phyloP scores from a whole-genome alignment of 2,888 invertebrate species.

The Gastracanthus pulcherrimus region DNA sequence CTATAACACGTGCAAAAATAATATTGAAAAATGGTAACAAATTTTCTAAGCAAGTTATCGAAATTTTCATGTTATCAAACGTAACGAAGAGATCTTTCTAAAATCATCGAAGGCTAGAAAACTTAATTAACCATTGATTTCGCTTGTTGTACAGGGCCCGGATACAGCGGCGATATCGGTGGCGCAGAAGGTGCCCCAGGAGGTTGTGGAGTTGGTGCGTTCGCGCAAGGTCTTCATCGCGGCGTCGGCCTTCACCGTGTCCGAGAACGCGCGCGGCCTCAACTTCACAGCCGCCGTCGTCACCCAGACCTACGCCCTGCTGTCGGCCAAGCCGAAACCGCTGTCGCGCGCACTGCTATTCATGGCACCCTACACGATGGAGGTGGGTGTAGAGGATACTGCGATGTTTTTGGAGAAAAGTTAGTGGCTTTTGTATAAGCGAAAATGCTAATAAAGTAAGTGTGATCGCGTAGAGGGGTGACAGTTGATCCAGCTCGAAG shows the following conservation, averaged over 20 bases:
- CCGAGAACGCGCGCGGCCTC: slow-evolving; percentile 79
- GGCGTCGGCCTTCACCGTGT: slow-evolving; percentile 82
- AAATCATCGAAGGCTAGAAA: too few species aligned
- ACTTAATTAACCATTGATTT: too few species aligned
- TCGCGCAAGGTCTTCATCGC: slow-evolving; percentile 80
- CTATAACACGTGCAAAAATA: too few species aligned
- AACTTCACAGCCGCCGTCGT: slow-evolving; percentile 90
- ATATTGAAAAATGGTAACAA: neutral
- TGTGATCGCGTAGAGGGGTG: too few species aligned
- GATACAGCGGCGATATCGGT: slow-evolving; percentile 62
- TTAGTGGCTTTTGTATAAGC: too few species aligned
- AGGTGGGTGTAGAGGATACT: slow-evolving; percentile 77
- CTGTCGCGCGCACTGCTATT: slow-evolving; percentile 90
- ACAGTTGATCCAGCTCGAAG: too few species aligned
- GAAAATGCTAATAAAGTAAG: too few species aligned
- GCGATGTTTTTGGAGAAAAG: too few species aligned
- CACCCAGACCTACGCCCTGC: slow-evolving; percentile 88
- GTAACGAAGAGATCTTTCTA: too few species aligned
- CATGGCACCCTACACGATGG: slow-evolving; percentile 86
- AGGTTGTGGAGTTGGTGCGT: slow-evolving; percentile 78
- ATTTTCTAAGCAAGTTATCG: too few species aligned
- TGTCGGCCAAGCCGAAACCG: slow-evolving; percentile 88
- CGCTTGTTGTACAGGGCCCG: neutral
- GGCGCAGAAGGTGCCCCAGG: slow-evolving; percentile 70
- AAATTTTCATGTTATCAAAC: too few species aligned